These are phyloP conservation scores for Erpornis zantholeuca DNA, from an alignment of 2,113 vertebrate species.

Conservation along the genomic window DNA sequence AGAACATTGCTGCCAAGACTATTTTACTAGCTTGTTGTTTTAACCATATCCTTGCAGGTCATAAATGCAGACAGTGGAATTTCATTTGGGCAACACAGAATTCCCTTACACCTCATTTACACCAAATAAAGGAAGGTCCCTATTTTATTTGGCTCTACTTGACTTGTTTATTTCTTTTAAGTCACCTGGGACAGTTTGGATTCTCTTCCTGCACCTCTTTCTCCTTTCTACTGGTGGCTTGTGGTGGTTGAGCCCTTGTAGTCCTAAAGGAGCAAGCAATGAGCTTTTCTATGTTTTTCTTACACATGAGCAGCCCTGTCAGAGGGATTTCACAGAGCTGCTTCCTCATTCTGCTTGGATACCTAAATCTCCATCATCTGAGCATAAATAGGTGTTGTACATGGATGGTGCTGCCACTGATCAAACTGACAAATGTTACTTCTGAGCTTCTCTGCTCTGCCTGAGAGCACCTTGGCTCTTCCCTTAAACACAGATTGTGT, in stretches of 20 bases:
- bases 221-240: background rate
- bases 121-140: background rate
- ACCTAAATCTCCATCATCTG: background rate
- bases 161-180: background rate
- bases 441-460: background rate
- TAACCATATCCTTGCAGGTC: background rate
- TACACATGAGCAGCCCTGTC: background rate
- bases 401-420: background rate
- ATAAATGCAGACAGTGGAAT: background rate
- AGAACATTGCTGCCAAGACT: background rate
- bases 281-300: background rate
- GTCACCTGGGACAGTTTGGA: background rate
- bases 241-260: background rate
- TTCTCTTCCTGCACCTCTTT: background rate
- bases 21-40: background rate
- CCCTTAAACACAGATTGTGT: background rate
- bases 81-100: background rate
- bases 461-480: background rate
- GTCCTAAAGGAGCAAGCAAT: background rate
- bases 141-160: background rate
- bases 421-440: background rate
- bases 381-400: background rate
- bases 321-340: background rate
- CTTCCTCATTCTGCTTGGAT: background rate
- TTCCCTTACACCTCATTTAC: background rate